Evolutionary conservation across 2,797 vertebrate genomes (phyloP), one percentile per base, ranked within the genome.

Genomic region (Furcifer pardalis): DNA sequence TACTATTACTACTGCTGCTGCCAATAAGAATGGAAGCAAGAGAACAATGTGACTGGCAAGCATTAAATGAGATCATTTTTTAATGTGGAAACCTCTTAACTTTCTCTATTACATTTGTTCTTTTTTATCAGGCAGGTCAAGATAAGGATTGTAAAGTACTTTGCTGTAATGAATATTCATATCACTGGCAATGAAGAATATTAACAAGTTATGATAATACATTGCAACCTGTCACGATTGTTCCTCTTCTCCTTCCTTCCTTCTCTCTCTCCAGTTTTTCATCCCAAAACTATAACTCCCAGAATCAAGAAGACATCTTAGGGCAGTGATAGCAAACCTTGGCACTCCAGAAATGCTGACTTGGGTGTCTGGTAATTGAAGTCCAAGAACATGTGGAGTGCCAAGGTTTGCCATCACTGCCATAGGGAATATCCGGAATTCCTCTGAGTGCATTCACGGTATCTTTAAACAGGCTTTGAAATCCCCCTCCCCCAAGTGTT

Each of bases 21-120:
- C n/a, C n/a, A n/a, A 79, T 80, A 80, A 75, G 71, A 80, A 68
- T 19, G 32, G 42, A 83, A 83, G 80, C 30, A 30, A 27, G 30
- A 37, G 44, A 49, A 75, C 46, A 35, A 66, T 32, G 13, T 42
- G 37, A 21, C 40, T 35, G 35, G 46, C 56, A 7, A 62, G 21
- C 35, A 49, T 42, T 80, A 59, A 75, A 66, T 42, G 35, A 66
- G 69, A 80, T 52, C 21, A n/a, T 12, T 44, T 84, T 80, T 59
- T 32, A 80, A 80, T 75, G 71, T 12, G 30, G 49, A 80, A 85
- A 63, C 30, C 74, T 71, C 75, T 84, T 78, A 71, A 65, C 4
- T 5, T 30, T 27, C 69, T 80, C 65, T 40, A 69, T 65, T 71
- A 32, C 30, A 69, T 80, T 85, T 75, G 71, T 75, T 49, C 60